Base-by-base conservation (phyloP, 2,797 vertebrate genomes). In the Knipowitschia caucasica region DNA sequence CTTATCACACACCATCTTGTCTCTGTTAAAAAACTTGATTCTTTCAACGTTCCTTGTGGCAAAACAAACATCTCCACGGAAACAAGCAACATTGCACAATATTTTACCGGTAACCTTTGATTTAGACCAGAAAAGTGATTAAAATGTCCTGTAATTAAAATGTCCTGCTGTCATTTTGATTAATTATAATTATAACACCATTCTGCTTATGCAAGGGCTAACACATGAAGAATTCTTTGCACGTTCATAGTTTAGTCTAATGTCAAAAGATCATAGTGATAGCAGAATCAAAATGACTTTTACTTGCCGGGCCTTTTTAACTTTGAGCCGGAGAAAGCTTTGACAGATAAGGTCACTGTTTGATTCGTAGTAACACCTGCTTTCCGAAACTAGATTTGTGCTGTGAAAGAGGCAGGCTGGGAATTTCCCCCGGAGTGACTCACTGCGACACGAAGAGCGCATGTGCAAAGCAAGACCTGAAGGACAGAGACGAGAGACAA, bases 391-490 rank as follows among this genome's bases (percentile, higher is more conserved):
- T 62, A 79, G 72, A 78, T 73, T 59, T 67, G 62, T 57, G 43
- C 69, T 65, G 69, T 66, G 59, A 67, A 11, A 59, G 51, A 50
- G 35, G n/a, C n/a, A n/a, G 70, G 78, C 75, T 86, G 88, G 90
- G 89, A 92, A 91, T 89, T 92, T 92, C 90, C 90, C 88, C 84
- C 73, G 82, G 78, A 46, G 79, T 92, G 89, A 91, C 82, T 90
- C 86, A 89, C 77, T 18, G 62, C 75, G 57, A 56, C 62, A 67
- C 56, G 71, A 46, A 64, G 21, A 0, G 77, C 80, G 78, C 87
- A 85, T 84, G 84, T 62, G 86, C 78, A 42, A 49, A 42, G 35
- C 47, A 35, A 55, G 67, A 38, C 71, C n/a, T 54, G 63, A 67
- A 73, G 73, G 77, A 65, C 67, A 59, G 77, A 67, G 65, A 61